Evolutionary conservation across 2,888 invertebrate genomes (phyloP).

Genomic region (Dryobota labecula): DNA sequence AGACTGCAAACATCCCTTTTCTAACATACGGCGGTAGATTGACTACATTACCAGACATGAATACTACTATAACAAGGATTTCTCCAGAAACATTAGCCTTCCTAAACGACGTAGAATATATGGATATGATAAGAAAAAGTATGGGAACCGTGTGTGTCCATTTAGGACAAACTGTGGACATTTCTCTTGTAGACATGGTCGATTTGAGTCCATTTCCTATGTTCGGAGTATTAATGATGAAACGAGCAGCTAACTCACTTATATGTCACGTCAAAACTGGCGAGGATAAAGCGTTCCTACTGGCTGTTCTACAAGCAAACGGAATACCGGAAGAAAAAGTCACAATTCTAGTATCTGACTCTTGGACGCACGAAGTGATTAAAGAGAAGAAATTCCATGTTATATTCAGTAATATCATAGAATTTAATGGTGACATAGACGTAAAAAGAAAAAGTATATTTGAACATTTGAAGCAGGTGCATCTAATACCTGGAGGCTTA

Average conservation of each 20-base stretch:
- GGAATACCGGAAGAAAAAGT: slow-evolving; percentile 46
- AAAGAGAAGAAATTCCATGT: slow-evolving; percentile 50
- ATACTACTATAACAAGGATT: slow-evolving; percentile 36
- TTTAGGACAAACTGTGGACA: slow-evolving; percentile 41
- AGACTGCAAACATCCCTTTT: slow-evolving; percentile 28
- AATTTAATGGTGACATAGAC: slow-evolving; percentile 53
- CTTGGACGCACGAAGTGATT: slow-evolving; percentile 30
- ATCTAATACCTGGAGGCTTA: slow-evolving; percentile 44
- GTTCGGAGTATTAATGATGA: slow-evolving; percentile 86
- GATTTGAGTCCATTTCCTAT: slow-evolving; percentile 90
- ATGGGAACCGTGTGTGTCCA: slow-evolving; percentile 42
- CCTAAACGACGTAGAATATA: slow-evolving; percentile 58
- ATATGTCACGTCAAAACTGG: slow-evolving; percentile 67
- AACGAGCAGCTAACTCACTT: slow-evolving; percentile 75
- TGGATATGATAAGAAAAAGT: slow-evolving; percentile 44
- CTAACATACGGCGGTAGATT: slow-evolving; percentile 41
- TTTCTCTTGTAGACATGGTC: slow-evolving; percentile 72
- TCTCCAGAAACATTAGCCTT: slow-evolving; percentile 47
- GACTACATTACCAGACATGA: slow-evolving; percentile 12
- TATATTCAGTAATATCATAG: slow-evolving; percentile 47
- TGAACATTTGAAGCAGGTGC: slow-evolving; percentile 23
- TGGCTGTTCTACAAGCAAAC: slow-evolving; percentile 39
- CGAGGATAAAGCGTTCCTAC: slow-evolving; percentile 47
- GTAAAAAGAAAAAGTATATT: slow-evolving; percentile 12
- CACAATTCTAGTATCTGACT: slow-evolving; percentile 39